Percentiles rank a stretch among this genome's conserved stretches.
Evolutionary conservation across 2,797 vertebrate genomes (phyloP).

Genomic region (Huso huso): DNA sequence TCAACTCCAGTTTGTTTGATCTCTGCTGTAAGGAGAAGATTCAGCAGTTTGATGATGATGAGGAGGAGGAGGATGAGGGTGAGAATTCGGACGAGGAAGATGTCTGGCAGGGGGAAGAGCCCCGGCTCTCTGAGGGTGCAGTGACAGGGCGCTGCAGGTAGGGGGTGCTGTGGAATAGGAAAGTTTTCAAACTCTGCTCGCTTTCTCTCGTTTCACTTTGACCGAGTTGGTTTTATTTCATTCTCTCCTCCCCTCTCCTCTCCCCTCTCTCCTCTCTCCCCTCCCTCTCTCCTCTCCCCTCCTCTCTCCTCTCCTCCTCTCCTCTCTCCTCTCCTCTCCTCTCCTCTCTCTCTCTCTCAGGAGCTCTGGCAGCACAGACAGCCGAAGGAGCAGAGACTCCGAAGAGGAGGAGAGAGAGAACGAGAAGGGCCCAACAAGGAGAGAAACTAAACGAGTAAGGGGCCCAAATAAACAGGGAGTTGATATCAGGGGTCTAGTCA

Average conservation of each 20-base stretch:
- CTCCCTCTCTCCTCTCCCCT: not conserved
- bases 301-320: too few relatives aligned
- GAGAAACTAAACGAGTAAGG: too few relatives aligned
- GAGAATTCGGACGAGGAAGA: slow-evolving; percentile 46
- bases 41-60: slow-evolving; percentile 52
- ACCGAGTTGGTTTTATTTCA: too few relatives aligned
- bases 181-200: not conserved
- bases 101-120: slow-evolving; percentile 38
- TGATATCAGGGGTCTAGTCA: too few relatives aligned
- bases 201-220: too few relatives aligned
- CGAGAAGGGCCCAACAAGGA: not conserved
- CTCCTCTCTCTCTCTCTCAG: slow-evolving; percentile 22
- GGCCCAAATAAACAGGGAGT: too few relatives aligned
- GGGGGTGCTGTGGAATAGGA: not conserved
- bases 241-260: not conserved
- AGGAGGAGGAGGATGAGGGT: slow-evolving; percentile 39
- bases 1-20: slow-evolving; percentile 43
- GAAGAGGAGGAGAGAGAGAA: slow-evolving; percentile 27
- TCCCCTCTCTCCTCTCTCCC: not conserved
- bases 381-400: slow-evolving; percentile 43
- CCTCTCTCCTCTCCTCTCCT: too few relatives aligned
- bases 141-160: slow-evolving; percentile 27
- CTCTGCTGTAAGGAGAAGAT: slow-evolving; percentile 56
- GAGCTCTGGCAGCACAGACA: slow-evolving; percentile 52
- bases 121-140: slow-evolving; percentile 16